Base-by-base conservation (phyloP, 2,113 vertebrate species). In the Datnioides undecimradiatus region DNA sequence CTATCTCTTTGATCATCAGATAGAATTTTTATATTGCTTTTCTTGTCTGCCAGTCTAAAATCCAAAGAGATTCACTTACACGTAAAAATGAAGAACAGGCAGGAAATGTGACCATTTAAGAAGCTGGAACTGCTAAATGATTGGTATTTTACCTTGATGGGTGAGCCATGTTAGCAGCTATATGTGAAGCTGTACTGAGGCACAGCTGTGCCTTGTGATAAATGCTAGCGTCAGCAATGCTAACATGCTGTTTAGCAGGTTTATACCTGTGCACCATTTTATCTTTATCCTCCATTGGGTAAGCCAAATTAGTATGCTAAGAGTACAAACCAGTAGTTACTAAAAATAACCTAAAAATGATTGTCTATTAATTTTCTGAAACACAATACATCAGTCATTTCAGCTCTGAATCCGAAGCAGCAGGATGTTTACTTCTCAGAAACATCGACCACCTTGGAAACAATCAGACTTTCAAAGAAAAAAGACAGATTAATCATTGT, bases 391-490 rank as follows among this genome's bases (percentile, higher is more conserved):
- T 57, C 16, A 57, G 33, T 11, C 16, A 19, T 10, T 21, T 33
- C 8, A 21, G 16, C 8, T 14, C 33, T 23, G 57, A 36, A 14
- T 33, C 33, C 43, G 48, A 48, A 34, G 27, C 7, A 12, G 31
- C 65, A 19, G 25, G n/a, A 31, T 10, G 21, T 64, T 45, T 12
- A 33, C 13, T 54, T 65, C 33, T 31, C 36, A 34, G 13, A 70
- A 49, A 62, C 60, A 67, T 25, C 43, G 7, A 38, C 23, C 33
- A 5, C 49, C 51, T 76, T 58, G 25, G 8, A 69, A 69, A 48
- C 21, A 41, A 11, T 40, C 19, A 6, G n/a, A 12, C 31, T 59
- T 71, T 60, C 51, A 71, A 72, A 82, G 43, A 74, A 16, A 72
- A 82, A 38, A 74, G 13, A 36, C 11, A 29, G 55, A 73, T 70